Conservation (phyloP, 2,888 invertebrate species). For the Mythimna vitellina region DNA sequence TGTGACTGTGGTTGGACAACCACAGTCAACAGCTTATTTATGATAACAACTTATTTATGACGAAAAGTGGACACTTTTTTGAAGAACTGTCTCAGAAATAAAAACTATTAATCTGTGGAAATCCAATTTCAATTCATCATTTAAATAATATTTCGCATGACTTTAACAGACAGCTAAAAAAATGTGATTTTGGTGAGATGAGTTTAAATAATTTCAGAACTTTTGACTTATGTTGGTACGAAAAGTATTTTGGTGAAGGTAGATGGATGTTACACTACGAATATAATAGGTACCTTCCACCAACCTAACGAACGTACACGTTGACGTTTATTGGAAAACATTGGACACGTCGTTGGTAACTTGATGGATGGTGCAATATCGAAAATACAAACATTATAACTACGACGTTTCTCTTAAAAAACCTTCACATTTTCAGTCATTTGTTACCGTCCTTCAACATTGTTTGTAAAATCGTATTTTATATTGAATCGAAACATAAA, state of each 20-base stretch:
- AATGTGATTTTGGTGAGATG: too few relatives aligned
- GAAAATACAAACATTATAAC: constrained; percentile 18
- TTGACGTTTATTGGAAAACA: constrained; percentile 43
- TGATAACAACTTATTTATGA: too few relatives aligned
- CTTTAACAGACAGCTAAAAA: too few relatives aligned
- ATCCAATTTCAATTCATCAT: too few relatives aligned
- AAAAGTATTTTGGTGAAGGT: neutral
- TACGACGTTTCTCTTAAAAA: constrained; percentile 12
- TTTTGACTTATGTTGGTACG: neutral
- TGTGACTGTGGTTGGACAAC: too few relatives aligned
- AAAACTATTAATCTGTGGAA: too few relatives aligned
- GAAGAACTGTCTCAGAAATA: neutral
- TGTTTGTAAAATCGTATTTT: neutral
- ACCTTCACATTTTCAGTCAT: neutral
- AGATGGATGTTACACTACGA: neutral
- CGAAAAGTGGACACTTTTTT: too few relatives aligned
- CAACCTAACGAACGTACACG: constrained; percentile 19
- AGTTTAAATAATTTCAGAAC: too few relatives aligned
- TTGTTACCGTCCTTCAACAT: neutral
- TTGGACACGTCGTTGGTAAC: constrained; percentile 11
- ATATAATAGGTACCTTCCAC: neutral
- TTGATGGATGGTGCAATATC: constrained; percentile 44
- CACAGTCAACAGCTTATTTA: too few relatives aligned
- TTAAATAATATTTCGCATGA: too few relatives aligned
- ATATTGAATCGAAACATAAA: neutral